Conservation (phyloP, 2,113 vertebrate genomes). For the Romanogobio albipinnatus region DNA sequence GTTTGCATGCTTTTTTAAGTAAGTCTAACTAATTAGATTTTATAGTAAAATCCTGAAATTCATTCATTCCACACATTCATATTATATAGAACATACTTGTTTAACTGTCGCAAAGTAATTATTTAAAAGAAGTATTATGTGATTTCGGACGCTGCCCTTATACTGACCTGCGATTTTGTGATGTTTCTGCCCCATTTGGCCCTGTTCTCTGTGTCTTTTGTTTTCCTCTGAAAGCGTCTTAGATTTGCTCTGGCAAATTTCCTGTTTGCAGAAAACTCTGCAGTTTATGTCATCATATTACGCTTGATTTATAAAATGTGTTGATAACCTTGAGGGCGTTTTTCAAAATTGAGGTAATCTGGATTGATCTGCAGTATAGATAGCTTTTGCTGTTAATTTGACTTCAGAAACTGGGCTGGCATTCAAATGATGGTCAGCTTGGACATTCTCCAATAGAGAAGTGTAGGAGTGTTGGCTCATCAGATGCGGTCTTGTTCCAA, state of each 20-base stretch:
- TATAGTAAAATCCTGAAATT: not conserved
- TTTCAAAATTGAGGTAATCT: conserved; percentile 33
- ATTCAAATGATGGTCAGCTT: conserved; percentile 47
- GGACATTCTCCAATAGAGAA: conserved; percentile 43
- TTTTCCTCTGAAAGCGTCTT: not conserved
- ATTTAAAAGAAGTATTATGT: not conserved
- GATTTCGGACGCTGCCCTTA: too few relatives aligned
- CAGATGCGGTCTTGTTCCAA: conserved; percentile 41
- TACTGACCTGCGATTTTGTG: not conserved
- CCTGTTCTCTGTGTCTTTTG: not conserved
- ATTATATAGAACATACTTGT: not conserved
- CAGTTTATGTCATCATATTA: not conserved
- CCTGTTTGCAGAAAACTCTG: conserved; percentile 1
- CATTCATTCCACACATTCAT: not conserved
- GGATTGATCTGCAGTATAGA: conserved; percentile 35
- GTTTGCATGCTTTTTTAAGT: too few relatives aligned
- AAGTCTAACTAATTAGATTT: too few relatives aligned
- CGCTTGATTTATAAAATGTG: conserved; percentile 14
- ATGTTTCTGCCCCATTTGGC: not conserved
- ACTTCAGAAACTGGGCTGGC: conserved; percentile 42
- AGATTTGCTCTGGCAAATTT: conserved; percentile 7
- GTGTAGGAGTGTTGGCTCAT: conserved; percentile 43
- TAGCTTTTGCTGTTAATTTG: conserved; percentile 46
- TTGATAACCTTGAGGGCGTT: conserved; percentile 29
- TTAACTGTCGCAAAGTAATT: not conserved